Conservation (phyloP, 1,140 invertebrate genomes). For the Platyscapa corneri region DNA sequence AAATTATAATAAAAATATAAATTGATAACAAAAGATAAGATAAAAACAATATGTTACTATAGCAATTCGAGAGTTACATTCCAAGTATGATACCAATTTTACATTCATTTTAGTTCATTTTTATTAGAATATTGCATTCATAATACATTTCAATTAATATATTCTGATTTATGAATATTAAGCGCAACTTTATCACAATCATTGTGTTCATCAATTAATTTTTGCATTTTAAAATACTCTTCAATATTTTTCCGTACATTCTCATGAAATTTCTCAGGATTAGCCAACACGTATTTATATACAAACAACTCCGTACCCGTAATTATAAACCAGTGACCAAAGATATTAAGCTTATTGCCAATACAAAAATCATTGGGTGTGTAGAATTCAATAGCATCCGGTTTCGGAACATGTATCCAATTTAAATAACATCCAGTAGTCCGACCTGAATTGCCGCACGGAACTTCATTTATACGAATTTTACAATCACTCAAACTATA, state of each 20-base stretch:
- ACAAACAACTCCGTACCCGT: slow-evolving; percentile 81
- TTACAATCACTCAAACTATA: slow-evolving; percentile 80
- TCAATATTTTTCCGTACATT: slow-evolving; percentile 78
- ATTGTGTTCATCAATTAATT: slow-evolving; percentile 74
- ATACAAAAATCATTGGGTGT: slow-evolving; percentile 81
- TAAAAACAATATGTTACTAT: too few relatives aligned
- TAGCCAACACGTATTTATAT: slow-evolving; percentile 81
- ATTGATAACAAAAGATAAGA: too few relatives aligned
- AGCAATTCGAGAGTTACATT: too few relatives aligned
- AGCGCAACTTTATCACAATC: neutral
- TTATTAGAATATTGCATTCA: too few relatives aligned
- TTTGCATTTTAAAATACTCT: slow-evolving; percentile 77
- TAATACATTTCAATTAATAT: too few relatives aligned
- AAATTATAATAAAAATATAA: too few relatives aligned
- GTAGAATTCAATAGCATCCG: slow-evolving; percentile 73
- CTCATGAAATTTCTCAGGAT: slow-evolving; percentile 80
- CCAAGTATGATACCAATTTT: too few relatives aligned
- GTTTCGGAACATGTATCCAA: slow-evolving; percentile 80
- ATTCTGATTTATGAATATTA: neutral
- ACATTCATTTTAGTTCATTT: too few relatives aligned
- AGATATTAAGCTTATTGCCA: slow-evolving; percentile 78
- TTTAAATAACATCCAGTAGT: slow-evolving; percentile 82
- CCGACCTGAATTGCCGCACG: slow-evolving; percentile 80
- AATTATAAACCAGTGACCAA: slow-evolving; percentile 80
- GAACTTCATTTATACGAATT: slow-evolving; percentile 78